These are phyloP conservation scores for Potamarius usumacintae DNA, from an alignment of 2,113 vertebrate genomes.

Conservation along the genomic window DNA sequence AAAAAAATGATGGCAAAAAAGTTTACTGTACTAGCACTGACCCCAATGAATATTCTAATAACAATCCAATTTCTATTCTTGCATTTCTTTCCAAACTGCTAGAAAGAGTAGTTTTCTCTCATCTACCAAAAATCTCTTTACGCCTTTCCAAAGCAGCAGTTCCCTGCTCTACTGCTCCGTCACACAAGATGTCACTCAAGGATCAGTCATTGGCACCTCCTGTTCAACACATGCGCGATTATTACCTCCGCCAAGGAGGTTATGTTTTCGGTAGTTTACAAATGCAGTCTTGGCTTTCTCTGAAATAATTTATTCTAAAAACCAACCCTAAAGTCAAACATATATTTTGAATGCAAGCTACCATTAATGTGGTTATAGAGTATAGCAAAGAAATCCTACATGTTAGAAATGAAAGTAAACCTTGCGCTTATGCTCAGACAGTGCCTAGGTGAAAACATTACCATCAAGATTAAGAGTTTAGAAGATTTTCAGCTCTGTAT, in stretches of 20 bases:
- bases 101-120: not conserved
- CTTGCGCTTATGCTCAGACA: too few relatives aligned
- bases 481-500: too few relatives aligned
- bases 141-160: not conserved
- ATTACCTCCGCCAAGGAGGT: not conserved
- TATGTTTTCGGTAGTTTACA: not conserved
- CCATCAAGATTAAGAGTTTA: too few relatives aligned
- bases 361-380: too few relatives aligned
- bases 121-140: not conserved
- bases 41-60: not conserved
- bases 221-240: not conserved
- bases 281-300: not conserved
- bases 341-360: too few relatives aligned
- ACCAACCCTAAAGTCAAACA: too few relatives aligned
- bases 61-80: not conserved
- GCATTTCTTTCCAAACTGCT: not conserved
- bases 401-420: too few relatives aligned
- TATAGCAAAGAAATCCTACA: too few relatives aligned
- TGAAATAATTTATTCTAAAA: not conserved
- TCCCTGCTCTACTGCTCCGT: not conserved
- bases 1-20: not conserved
- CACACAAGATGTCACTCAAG: not conserved
- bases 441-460: too few relatives aligned
- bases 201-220: not conserved
- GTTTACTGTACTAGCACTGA: not conserved